These are phyloP conservation scores for Apodemus agrarius DNA, from an alignment of 2,797 vertebrate genomes.

Conservation along the genomic window DNA sequence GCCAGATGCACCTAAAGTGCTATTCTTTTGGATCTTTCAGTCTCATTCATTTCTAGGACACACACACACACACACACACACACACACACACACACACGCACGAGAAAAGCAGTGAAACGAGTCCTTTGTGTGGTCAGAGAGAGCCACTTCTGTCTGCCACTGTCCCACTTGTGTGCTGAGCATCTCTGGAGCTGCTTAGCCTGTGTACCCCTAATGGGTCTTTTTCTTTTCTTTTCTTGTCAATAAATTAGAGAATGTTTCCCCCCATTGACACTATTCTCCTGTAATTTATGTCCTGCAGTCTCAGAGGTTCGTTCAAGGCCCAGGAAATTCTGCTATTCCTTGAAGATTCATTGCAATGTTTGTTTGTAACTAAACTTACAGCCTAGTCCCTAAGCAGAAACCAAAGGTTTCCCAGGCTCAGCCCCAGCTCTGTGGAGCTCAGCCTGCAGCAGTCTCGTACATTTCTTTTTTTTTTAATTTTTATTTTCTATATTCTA, in stretches of 20 bases:
- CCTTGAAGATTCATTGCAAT: slow-evolving; percentile 30
- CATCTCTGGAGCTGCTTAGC: neutral
- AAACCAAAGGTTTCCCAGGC: neutral
- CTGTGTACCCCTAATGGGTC: neutral
- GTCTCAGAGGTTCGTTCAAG: slow-evolving; percentile 55
- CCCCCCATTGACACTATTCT: neutral
- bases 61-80: too few relatives aligned
- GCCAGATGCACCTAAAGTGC: neutral
- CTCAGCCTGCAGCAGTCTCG: neutral
- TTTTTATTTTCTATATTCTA: too few relatives aligned
- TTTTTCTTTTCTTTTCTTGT: slow-evolving; percentile 49
- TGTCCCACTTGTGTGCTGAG: neutral
- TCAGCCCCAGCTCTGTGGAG: neutral
- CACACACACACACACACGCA: neutral
- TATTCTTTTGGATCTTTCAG: neutral
- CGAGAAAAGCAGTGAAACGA: neutral
- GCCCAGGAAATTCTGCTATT: slow-evolving; percentile 32
- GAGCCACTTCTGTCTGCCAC: neutral
- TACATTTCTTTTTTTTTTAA: too few relatives aligned
- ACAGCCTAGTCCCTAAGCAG: neutral
- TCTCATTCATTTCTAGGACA: slow-evolving; percentile 33
- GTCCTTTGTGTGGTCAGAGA: neutral
- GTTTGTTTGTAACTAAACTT: slow-evolving; percentile 63
- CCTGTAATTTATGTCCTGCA: slow-evolving; percentile 57
- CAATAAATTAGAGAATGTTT: slow-evolving; percentile 65